These are phyloP conservation scores for Amazona guildingii DNA, from an alignment of 2,113 vertebrate genomes.

Conservation along the genomic window DNA sequence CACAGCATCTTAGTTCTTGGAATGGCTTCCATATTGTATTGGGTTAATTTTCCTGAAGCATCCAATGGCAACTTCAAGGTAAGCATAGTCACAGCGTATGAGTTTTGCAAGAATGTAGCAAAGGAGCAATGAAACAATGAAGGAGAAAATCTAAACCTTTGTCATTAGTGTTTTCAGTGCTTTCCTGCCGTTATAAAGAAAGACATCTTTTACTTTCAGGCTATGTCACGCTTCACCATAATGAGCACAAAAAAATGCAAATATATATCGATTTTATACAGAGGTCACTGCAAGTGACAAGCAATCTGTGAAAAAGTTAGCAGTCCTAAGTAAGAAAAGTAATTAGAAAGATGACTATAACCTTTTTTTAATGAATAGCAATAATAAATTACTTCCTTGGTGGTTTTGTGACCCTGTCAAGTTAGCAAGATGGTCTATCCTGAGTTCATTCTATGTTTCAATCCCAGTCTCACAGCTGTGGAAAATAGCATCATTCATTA, in stretches of 20 bases:
- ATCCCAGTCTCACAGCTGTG: slow-evolving; percentile 25
- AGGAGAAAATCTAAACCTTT: neutral
- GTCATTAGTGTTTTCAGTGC: neutral
- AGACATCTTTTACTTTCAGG: slow-evolving; percentile 45
- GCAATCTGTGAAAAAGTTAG: slow-evolving; percentile 64
- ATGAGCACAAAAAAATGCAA: slow-evolving; percentile 69
- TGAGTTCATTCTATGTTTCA: slow-evolving; percentile 28
- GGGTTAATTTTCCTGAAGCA: neutral
- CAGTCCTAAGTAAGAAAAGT: slow-evolving; percentile 64
- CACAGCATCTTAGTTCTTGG: neutral
- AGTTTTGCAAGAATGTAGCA: neutral
- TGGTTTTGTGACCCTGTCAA: slow-evolving; percentile 67
- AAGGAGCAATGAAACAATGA: neutral
- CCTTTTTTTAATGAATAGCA: slow-evolving; percentile 72
- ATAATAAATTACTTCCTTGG: slow-evolving; percentile 71
- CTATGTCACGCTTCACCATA: slow-evolving; percentile 55
- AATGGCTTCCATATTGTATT: neutral
- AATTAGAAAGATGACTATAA: slow-evolving; percentile 73
- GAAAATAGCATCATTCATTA: slow-evolving; percentile 51
- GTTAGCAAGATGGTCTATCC: slow-evolving; percentile 43
- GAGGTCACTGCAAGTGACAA: slow-evolving; percentile 69
- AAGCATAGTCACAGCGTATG: neutral
- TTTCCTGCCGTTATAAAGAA: neutral
- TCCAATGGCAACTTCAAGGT: neutral
- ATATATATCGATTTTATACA: slow-evolving; percentile 71